Base-by-base conservation (phyloP, 2,888 invertebrate genomes). In the Chironomus tentans region DNA sequence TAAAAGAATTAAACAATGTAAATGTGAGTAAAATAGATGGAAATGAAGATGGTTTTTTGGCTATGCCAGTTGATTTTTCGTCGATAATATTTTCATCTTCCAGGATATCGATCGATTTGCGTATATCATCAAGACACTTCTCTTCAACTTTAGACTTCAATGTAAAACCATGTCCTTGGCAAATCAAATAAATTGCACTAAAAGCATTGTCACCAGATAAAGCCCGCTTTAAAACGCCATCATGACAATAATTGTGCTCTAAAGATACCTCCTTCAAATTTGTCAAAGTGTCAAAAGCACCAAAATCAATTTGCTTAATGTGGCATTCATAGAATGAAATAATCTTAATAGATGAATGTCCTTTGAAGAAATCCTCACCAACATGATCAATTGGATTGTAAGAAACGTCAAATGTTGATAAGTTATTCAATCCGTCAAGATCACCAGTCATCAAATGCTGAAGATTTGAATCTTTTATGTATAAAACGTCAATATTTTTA, bases 351-450 rank as follows among this genome's bases (percentile, higher is more conserved):
- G 50, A 24, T 0, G 4, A 5, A 13, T 71, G 56, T 18, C 71
- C 71, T 21, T 56, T 50, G 13, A 71, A 71, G 24, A 48, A 71
- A 24, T 56, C 24, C 13, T 15, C 6, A 28, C 47, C 50, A n/a
- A 71, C n/a, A 15, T 48, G 24, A n/a, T 71, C 48, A 15, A 71
- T 47, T 15, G 71, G 71, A 71, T 71, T 71, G 10, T 56, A n/a
- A 10, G 71, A 71, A 7, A 71, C 28, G n/a, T 56, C 56, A 24
- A 71, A 56, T 13, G 0, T 56, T 71, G 10, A 12, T 5, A 71
- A 21, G 2, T 24, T 71, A 21, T 18, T 47, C 2, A 56, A 22
- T n/a, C 56, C 56, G 7, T 50, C 28, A 2, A 71, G 22, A 56
- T 71, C 71, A 18, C 22, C 56, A 56, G n/a, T 12, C 56, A 47